A percentile compares a stretch with the other conserved stretches of the same genome.
Conservation (phyloP, 2,797 vertebrate genomes). For the Brachyrhaphis roseni region DNA sequence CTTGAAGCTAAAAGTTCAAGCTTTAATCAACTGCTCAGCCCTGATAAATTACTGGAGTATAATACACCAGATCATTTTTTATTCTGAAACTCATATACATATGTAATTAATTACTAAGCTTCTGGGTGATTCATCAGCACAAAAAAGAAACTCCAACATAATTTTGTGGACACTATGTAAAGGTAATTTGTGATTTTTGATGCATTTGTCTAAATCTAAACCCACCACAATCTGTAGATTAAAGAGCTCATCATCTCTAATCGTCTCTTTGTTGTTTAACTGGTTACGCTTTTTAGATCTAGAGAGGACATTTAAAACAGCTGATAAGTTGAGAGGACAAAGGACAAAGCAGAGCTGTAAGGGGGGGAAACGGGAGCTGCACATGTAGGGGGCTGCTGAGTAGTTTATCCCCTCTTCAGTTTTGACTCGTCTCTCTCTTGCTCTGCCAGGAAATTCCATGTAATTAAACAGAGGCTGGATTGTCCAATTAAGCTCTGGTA, state of each 20-base stretch:
- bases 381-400: neutral
- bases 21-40: conserved; percentile 39
- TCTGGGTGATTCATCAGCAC: conserved; percentile 17
- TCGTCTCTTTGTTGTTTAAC: conserved; percentile 3
- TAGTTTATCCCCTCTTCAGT: conserved; percentile 1
- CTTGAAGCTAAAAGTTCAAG: conserved; percentile 38
- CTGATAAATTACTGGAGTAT: conserved; percentile 35
- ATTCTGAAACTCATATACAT: conserved; percentile 13
- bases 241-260: conserved; percentile 9
- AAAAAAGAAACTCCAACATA: conserved; percentile 26
- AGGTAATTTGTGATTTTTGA: conserved; percentile 20
- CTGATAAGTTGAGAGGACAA: conserved; percentile 23
- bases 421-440: conserved; percentile 44
- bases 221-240: neutral
- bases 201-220: conserved; percentile 7
- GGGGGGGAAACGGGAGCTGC: neutral
- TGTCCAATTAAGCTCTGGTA: conserved; percentile 77
- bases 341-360: conserved; percentile 19
- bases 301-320: conserved; percentile 17
- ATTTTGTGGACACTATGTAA: conserved; percentile 8
- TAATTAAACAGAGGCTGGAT: conserved; percentile 76
- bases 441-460: conserved; percentile 80
- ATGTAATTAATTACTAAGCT: conserved; percentile 34
- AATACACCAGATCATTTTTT: conserved; percentile 4
- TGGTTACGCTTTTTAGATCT: neutral